Evolutionary conservation across 2,888 invertebrate species (phyloP), one percentile per base, ranked within the genome.

Genomic region (Abrostola tripartita): DNA sequence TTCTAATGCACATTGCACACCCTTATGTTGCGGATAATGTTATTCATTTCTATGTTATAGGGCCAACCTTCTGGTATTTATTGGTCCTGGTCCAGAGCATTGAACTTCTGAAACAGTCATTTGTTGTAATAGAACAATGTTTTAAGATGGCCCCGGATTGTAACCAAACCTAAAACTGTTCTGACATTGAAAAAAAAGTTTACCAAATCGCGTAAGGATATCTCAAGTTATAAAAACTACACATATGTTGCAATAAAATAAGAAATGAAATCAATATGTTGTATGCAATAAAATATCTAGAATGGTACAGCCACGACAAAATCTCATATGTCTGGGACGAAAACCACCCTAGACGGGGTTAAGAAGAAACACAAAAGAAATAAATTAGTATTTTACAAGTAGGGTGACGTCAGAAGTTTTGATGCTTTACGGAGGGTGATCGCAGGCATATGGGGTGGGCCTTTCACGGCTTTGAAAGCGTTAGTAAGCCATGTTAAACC

Each of bases 401-500:
- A 52, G 11, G 42, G 47, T 37, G 65, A 62, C 56, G 68, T 68
- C 74, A 73, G 54, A 68, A 76, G 57, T 76, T 71, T 65, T 72
- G 68, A 71, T 70, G 78, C 65, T 69, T 74, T 74, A 64, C 76
- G 71, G 74, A 74, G 77, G 76, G 78, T 68, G 74, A 74, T 76
- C 66, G 79, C 77, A 82, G 81, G 79, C 81, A 80, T 84, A 85
- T 79, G 80, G 78, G 78, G 76, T 79, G 78, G 69, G 79, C 78
- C 80, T 87, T 88, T 85, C 79, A 83, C 82, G 85, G 85, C 88
- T 86, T 88, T 88, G 85, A 87, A 87, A 88, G 85, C 88, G 83
- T 81, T 82, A 84, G 84, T 89, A 88, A 92, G 90, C 90, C 84
- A 78, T 81, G 87, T 84, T 86, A 91, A 90, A 88, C 84, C 90